Conservation (phyloP, 1,140 invertebrate species). For the Hyphantria cunea region DNA sequence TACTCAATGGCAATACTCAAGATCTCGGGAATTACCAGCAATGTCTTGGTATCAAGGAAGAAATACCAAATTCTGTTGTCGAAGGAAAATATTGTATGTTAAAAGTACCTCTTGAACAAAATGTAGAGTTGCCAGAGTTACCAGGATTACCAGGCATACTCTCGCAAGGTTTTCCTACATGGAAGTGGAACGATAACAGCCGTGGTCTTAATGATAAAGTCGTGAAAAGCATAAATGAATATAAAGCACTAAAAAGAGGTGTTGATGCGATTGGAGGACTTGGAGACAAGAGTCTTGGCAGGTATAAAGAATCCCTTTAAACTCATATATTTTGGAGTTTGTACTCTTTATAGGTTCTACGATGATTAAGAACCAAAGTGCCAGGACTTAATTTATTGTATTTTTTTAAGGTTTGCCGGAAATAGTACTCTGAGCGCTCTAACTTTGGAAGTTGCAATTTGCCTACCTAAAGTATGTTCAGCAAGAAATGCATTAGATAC, state of each 20-base stretch:
- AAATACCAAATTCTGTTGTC: conserved; percentile 31
- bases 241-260: not conserved
- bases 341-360: too few species aligned
- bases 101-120: conserved; percentile 28
- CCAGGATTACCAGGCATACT: not conserved
- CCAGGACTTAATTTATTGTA: conserved; percentile 15
- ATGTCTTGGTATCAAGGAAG: conserved; percentile 48
- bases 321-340: too few species aligned
- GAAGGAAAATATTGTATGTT: conserved; percentile 58
- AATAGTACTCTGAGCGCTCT: too few species aligned
- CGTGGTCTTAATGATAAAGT: not conserved
- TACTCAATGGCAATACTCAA: conserved; percentile 29
- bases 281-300: not conserved
- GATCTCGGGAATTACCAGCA: conserved; percentile 50
- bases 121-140: conserved; percentile 18
- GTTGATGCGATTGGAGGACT: not conserved
- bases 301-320: too few species aligned
- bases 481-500: conserved; percentile 42
- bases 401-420: conserved; percentile 24
- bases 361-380: too few species aligned
- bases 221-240: not conserved
- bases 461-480: conserved; percentile 56
- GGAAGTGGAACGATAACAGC: not conserved
- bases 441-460: conserved; percentile 44
- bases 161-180: not conserved